phyloP scores from a whole-genome alignment of 2,113 vertebrate species.

The Tachycineta bicolor region DNA sequence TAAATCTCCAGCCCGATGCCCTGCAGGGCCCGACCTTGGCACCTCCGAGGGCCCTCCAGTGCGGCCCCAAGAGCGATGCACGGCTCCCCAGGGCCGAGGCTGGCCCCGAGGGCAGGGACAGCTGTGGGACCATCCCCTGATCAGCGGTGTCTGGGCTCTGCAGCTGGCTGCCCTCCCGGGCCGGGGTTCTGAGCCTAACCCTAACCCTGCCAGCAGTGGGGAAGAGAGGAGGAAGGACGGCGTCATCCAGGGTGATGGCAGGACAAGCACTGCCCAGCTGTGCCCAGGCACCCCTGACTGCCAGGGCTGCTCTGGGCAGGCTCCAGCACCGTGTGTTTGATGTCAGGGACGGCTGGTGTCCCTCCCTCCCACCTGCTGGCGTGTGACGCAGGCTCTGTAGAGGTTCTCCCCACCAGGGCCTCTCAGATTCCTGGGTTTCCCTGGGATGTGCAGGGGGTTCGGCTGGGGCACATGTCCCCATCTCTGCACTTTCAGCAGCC shows the following conservation, averaged over 20 bases:
- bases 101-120: background rate
- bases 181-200: accelerated
- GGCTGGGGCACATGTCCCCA: background rate
- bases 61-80: background rate
- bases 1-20: background rate
- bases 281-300: background rate
- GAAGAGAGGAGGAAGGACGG: accelerated
- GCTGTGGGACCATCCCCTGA: background rate
- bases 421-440: background rate
- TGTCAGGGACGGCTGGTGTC: background rate
- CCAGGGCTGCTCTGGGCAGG: background rate
- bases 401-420: background rate
- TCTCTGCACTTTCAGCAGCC: background rate
- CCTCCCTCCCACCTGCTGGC: background rate
- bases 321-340: background rate
- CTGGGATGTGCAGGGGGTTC: background rate
- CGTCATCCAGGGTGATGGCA: accelerated
- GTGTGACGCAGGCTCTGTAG: background rate
- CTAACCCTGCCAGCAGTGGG: accelerated
- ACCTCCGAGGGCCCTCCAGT: accelerated
- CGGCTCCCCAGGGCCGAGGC: accelerated
- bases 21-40: background rate
- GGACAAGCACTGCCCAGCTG: background rate
- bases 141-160: background rate
- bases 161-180: background rate